phyloP scores from a whole-genome alignment of 2,113 vertebrate species.

The Chlorodrepanis virens region DNA sequence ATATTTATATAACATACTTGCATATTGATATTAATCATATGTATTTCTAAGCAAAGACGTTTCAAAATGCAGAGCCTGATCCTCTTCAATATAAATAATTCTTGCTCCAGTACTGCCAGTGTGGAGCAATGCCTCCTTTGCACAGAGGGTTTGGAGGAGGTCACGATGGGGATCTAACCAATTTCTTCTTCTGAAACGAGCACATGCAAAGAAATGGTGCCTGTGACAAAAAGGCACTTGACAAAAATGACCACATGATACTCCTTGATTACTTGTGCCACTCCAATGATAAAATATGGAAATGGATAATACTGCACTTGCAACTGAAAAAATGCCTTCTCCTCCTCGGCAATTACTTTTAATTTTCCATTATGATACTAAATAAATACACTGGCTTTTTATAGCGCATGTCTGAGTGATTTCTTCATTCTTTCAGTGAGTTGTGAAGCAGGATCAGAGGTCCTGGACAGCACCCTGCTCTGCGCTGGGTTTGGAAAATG shows the following conservation, averaged over 20 bases:
- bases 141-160: background rate
- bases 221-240: conserved; percentile 31
- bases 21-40: background rate
- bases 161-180: background rate
- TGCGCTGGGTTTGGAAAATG: background rate
- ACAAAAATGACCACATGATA: conserved; percentile 25
- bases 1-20: background rate
- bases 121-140: background rate
- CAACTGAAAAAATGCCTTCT: conserved; percentile 12
- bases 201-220: background rate
- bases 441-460: background rate
- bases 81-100: background rate
- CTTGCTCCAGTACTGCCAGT: background rate
- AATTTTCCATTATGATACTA: conserved; percentile 27
- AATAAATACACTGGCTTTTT: conserved; percentile 28
- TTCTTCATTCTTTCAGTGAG: background rate
- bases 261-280: conserved; percentile 8
- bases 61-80: conserved; percentile 11
- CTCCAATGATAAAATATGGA: conserved; percentile 13
- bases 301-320: background rate
- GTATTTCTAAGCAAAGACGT: background rate
- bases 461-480: background rate
- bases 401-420: background rate
- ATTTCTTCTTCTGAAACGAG: background rate
- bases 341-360: conserved; percentile 31